Evolutionary conservation across 2,797 vertebrate genomes (phyloP), one percentile per base, ranked within the genome.

Genomic region (Chelidonichthys spinosus): DNA sequence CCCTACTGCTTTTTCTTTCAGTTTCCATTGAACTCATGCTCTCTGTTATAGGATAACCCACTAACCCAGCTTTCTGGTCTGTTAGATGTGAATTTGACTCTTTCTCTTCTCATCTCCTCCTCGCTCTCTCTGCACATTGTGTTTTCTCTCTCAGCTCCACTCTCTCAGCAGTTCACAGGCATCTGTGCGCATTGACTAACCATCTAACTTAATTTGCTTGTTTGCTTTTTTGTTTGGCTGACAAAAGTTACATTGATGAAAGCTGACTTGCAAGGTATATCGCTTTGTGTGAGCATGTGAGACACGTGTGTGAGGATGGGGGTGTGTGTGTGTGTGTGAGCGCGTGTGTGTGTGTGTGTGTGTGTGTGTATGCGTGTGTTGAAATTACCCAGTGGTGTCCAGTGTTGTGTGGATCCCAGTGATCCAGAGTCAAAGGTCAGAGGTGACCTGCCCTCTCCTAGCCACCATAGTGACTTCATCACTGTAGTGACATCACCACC

Each of bases 181-280:
- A 96, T 97, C 95, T 95, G 91, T 94, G 94, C 96, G 95, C 95
- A 95, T 91, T 86, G 97, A 99, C 97, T 98, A 98, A 99, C 96
- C 95, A 94, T 97, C 87, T 95, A 93, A 92, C 92, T 90, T 96
- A 94, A 95, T 97, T 97, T 97, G 97, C 96, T 97, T 97, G 95
- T 93, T 96, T 97, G 94, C 96, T 96, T 96, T 97, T 96, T 92
- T 96, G 92, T 95, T 95, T 86, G 80, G 85, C 93, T 87, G 96
- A 95, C 97, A 97, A 97, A 93, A 97, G 97, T 98, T 96, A 94
- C 96, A 96, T 96, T 98, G 97, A 98, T 97, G 96, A 98, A 97
- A 97, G 97, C 97, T 97, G 96, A 97, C 95, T 96, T 98, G 96
- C 97, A 98, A 98, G 97, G 97, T 98, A 98, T 87, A 97, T 96